phyloP scores from a whole-genome alignment of 1,140 invertebrate species.

The Proales similis region DNA sequence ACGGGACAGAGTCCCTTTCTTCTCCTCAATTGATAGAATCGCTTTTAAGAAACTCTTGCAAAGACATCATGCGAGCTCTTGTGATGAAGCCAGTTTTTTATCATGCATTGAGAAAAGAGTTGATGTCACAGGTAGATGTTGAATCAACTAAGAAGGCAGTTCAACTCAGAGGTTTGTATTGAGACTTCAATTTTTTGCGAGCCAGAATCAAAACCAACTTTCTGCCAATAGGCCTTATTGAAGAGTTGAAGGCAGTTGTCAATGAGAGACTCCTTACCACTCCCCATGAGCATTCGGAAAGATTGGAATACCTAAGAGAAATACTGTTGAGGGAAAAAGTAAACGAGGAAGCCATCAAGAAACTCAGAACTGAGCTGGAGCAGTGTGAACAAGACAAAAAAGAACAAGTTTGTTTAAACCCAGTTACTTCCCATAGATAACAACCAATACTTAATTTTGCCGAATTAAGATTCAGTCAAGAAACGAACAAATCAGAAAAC shows the following conservation, averaged over 20 bases:
- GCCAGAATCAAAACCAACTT: neutral
- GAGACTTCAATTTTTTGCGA: too few relatives aligned
- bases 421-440: too few relatives aligned
- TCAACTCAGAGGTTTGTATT: neutral
- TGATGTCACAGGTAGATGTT: neutral
- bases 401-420: too few relatives aligned
- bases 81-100: constrained; percentile 12
- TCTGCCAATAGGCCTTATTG: constrained; percentile 7
- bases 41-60: constrained; percentile 27
- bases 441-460: too few relatives aligned
- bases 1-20: too few relatives aligned
- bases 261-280: constrained; percentile 34
- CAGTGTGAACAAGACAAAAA: constrained; percentile 7
- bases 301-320: constrained; percentile 34
- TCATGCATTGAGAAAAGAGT: constrained; percentile 17
- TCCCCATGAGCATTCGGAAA: constrained; percentile 28
- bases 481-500: constrained; percentile 31
- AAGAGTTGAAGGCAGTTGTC: constrained; percentile 20
- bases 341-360: constrained; percentile 19
- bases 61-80: constrained; percentile 5
- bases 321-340: constrained; percentile 19
- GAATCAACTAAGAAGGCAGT: constrained; percentile 11
- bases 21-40: too few relatives aligned
- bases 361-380: constrained; percentile 7
- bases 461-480: constrained; percentile 19